phyloP scores from a whole-genome alignment of 2,888 invertebrate genomes.

The Nemurella pictetii region DNA sequence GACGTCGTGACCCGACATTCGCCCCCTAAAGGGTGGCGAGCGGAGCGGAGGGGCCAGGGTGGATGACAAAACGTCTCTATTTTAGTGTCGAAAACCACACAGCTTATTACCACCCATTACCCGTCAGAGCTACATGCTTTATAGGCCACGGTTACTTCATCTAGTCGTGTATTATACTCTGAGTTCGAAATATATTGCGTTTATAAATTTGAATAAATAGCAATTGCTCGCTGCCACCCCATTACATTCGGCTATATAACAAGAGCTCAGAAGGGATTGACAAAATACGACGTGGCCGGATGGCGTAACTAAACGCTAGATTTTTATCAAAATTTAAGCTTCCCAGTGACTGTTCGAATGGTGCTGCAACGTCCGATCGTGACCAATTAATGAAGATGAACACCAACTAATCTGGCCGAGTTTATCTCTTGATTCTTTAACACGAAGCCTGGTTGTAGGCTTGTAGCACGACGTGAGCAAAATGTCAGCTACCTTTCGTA shows the following conservation, averaged over 20 bases:
- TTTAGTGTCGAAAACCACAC: background rate
- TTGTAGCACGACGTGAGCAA: background rate
- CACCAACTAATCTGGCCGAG: slow-evolving; percentile 16
- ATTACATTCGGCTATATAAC: background rate
- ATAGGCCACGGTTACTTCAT: background rate
- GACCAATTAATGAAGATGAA: slow-evolving; percentile 27
- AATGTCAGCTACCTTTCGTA: background rate
- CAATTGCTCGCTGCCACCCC: background rate
- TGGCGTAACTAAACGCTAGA: background rate
- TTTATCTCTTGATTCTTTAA: slow-evolving; percentile 24
- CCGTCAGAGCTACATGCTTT: background rate
- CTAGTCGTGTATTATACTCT: background rate
- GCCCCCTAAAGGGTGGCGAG: background rate
- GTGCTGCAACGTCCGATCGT: background rate
- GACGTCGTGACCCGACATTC: background rate
- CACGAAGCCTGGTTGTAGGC: background rate
- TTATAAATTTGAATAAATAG: background rate
- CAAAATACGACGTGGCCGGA: background rate
- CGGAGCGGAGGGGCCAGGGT: background rate
- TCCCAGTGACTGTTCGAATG: background rate
- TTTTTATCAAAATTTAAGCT: background rate
- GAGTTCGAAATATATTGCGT: background rate
- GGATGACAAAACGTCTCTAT: background rate
- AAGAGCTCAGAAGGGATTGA: background rate
- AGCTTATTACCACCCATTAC: background rate